These are phyloP conservation scores for Lindbergichthys nudifrons DNA, from an alignment of 2,797 vertebrate genomes.

Conservation along the genomic window DNA sequence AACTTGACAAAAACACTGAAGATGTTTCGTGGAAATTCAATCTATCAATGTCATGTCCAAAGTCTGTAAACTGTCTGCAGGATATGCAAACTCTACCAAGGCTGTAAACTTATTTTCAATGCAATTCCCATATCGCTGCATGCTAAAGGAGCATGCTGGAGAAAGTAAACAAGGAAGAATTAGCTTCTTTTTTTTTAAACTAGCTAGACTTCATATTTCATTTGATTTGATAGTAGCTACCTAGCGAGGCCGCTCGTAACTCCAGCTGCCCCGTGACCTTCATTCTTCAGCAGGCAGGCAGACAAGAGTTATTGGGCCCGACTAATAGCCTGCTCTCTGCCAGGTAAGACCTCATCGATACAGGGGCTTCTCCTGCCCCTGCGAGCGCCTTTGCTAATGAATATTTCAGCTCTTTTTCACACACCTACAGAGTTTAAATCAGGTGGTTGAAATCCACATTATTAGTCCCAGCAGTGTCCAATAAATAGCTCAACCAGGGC, in stretches of 20 bases:
- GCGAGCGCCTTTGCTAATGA: constrained; percentile 64
- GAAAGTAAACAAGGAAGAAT: constrained; percentile 44
- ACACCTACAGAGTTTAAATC: constrained; percentile 21
- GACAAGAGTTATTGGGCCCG: constrained; percentile 87
- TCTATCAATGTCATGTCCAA: background rate
- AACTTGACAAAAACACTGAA: background rate
- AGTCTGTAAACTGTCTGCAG: background rate
- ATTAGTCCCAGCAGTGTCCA: constrained; percentile 6
- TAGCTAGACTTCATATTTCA: constrained; percentile 78
- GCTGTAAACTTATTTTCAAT: constrained; percentile 12
- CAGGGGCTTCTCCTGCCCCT: constrained; percentile 42
- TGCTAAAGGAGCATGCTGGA: constrained; percentile 3
- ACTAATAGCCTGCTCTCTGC: constrained; percentile 81
- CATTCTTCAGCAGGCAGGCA: constrained; percentile 82
- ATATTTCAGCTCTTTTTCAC: constrained; percentile 62
- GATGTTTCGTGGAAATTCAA: background rate
- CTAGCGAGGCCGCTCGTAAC: constrained; percentile 75
- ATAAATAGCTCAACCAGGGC: background rate
- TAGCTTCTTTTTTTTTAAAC: constrained; percentile 67
- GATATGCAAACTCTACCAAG: constrained; percentile 1
- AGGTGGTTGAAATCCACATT: constrained; percentile 5
- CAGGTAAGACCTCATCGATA: constrained; percentile 73
- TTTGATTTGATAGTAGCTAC: constrained; percentile 79
- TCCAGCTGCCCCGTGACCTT: constrained; percentile 84
- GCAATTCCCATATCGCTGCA: background rate